Evolutionary conservation across 2,797 vertebrate genomes (phyloP).

Genomic region (Hypotaenidia okinawae): DNA sequence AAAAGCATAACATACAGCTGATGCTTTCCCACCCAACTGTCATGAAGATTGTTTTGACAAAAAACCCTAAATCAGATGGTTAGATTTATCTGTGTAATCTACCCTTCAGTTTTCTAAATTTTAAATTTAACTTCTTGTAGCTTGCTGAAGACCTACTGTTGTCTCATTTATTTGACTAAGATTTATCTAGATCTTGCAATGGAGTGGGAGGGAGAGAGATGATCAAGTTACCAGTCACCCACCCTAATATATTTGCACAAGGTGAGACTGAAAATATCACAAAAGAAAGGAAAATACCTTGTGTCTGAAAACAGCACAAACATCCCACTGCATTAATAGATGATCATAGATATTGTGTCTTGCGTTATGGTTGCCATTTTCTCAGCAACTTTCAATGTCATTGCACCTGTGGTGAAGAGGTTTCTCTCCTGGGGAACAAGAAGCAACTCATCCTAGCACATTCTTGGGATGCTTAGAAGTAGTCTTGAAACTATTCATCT

Average conservation of each 20-base stretch:
- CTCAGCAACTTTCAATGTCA: not conserved
- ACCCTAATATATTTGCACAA: not conserved
- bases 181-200: not conserved
- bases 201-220: not conserved
- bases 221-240: not conserved
- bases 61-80: not conserved
- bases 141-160: not conserved
- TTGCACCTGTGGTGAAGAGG: not conserved
- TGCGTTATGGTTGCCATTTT: not conserved
- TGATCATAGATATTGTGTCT: not conserved
- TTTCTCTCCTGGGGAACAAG: not conserved
- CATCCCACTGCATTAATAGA: not conserved
- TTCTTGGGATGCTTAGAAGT: not conserved
- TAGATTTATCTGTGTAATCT: not conserved
- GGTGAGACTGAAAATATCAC: not conserved
- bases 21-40: not conserved
- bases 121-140: not conserved
- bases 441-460: not conserved
- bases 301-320: not conserved
- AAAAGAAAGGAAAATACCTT: not conserved
- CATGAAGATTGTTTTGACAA: not conserved
- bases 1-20: not conserved
- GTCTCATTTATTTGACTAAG: not conserved
- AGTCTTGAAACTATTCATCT: not conserved
- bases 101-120: not conserved